Conservation (phyloP, 2,888 invertebrate species). For the Lottia scabra region DNA sequence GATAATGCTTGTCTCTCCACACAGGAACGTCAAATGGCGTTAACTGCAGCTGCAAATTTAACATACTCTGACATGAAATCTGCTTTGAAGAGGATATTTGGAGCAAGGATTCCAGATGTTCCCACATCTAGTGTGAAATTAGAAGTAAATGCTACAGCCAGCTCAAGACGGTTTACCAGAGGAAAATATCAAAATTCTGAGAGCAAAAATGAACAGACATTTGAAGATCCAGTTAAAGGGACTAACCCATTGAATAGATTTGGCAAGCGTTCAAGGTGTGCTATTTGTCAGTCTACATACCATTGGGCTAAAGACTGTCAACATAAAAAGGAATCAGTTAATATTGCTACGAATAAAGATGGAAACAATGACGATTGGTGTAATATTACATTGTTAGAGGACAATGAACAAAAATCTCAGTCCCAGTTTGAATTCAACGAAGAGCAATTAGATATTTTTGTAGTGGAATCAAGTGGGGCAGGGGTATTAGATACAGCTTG, state of each 20-base stretch:
- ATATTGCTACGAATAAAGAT: background rate
- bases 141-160: background rate
- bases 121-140: background rate
- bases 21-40: slow-evolving; percentile 14
- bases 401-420: background rate
- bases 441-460: background rate
- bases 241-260: slow-evolving; percentile 8
- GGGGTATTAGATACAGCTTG: slow-evolving; percentile 9
- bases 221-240: background rate
- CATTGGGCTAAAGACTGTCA: slow-evolving; percentile 10
- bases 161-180: background rate
- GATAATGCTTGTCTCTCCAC: slow-evolving; percentile 16
- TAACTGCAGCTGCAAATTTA: slow-evolving; percentile 18
- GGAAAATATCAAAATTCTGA: background rate
- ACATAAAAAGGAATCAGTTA: background rate
- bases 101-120: background rate
- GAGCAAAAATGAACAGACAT: background rate
- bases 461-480: slow-evolving; percentile 3
- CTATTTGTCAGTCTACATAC: slow-evolving; percentile 12
- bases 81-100: slow-evolving; percentile 11
- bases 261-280: slow-evolving; percentile 1
- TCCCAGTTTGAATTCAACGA: background rate
- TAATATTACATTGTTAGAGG: background rate
- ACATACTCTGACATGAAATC: slow-evolving; percentile 19
- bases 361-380: background rate